Conservation (phyloP, 2,888 invertebrate species). For the Agrotis segetum region DNA sequence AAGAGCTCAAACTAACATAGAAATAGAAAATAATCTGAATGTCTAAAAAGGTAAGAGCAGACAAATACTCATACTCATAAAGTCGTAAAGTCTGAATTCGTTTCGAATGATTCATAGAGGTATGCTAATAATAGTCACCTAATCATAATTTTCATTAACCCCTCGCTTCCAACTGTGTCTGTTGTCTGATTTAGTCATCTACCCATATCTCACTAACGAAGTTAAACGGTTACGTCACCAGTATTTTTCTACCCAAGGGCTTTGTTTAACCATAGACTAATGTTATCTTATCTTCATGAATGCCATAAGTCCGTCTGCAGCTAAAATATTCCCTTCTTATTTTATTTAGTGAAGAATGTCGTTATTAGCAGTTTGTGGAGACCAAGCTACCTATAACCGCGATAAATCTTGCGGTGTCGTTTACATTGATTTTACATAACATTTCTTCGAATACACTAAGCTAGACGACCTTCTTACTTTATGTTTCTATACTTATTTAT, state of each 20-base stretch:
- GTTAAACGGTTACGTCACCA: constrained; percentile 50
- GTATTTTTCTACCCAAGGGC: constrained; percentile 44
- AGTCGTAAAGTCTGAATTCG: constrained; percentile 2
- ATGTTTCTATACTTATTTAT: constrained; percentile 1
- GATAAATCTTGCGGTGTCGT: constrained; percentile 14
- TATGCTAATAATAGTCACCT: constrained; percentile 35
- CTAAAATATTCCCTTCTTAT: constrained; percentile 36
- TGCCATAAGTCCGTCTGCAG: constrained; percentile 29
- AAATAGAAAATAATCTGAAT: background rate
- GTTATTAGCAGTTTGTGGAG: too few relatives aligned
- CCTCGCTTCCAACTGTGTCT: constrained; percentile 24
- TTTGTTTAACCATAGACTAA: constrained; percentile 30
- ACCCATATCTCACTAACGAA: constrained; percentile 31
- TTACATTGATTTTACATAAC: constrained; percentile 14
- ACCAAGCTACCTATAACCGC: constrained; percentile 13
- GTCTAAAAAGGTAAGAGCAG: background rate
- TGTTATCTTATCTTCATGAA: constrained; percentile 53
- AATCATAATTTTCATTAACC: constrained; percentile 55
- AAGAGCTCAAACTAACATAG: background rate
- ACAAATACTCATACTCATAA: background rate
- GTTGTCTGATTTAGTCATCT: constrained; percentile 50
- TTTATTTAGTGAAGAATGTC: constrained; percentile 13
- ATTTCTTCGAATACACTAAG: constrained; percentile 3
- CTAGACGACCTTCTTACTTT: background rate
- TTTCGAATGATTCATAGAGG: constrained; percentile 46